These are phyloP conservation scores for Bufo bufo DNA, from an alignment of 2,113 vertebrate species.

Conservation along the genomic window DNA sequence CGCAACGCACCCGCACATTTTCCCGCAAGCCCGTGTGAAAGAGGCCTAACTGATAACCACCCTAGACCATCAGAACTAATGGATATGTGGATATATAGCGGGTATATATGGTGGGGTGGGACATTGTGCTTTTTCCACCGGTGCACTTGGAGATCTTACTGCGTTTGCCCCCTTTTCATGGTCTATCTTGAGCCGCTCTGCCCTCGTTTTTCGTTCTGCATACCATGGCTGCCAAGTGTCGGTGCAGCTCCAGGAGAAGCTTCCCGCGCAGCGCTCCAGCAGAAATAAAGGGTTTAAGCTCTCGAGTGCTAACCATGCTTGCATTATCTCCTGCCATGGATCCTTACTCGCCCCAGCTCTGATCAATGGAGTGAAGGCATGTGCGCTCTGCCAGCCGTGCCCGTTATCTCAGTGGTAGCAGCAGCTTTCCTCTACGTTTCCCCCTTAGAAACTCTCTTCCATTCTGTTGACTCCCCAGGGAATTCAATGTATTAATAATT, in stretches of 20 bases:
- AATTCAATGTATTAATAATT: slow-evolving; percentile 48
- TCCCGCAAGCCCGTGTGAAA: too few relatives aligned
- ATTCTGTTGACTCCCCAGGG: slow-evolving; percentile 43
- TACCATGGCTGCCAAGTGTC: background rate
- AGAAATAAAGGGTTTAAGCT: slow-evolving; percentile 13
- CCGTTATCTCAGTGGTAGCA: slow-evolving; percentile 38
- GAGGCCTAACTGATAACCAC: too few relatives aligned
- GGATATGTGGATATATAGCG: too few relatives aligned
- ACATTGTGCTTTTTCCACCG: too few relatives aligned
- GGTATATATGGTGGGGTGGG: too few relatives aligned
- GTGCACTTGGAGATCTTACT: too few relatives aligned
- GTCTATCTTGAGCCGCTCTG: background rate
- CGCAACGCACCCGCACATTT: too few relatives aligned
- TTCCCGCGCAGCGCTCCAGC: background rate
- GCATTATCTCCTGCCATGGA: slow-evolving; percentile 8
- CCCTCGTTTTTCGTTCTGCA: background rate
- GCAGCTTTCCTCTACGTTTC: background rate
- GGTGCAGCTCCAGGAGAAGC: background rate
- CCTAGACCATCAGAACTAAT: too few relatives aligned
- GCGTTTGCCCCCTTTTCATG: too few relatives aligned
- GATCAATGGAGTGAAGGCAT: slow-evolving; percentile 4
- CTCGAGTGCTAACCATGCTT: background rate
- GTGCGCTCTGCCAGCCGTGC: slow-evolving; percentile 22
- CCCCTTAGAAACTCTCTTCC: slow-evolving; percentile 9
- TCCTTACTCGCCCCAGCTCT: slow-evolving; percentile 10